Conservation (phyloP, 2,888 invertebrate species). For the Rhagonycha lutea region DNA sequence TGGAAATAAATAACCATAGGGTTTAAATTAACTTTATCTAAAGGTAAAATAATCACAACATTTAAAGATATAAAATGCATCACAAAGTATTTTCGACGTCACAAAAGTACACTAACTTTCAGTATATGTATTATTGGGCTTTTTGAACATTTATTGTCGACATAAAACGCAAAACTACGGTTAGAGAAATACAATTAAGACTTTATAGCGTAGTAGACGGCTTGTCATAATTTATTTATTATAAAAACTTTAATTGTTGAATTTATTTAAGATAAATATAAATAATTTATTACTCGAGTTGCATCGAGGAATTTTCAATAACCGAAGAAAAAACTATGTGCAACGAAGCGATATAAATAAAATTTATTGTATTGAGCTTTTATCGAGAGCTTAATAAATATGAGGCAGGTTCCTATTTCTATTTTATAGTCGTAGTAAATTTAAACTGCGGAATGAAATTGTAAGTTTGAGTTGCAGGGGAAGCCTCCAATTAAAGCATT, state of each 20-base stretch:
- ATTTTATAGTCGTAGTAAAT: not conserved
- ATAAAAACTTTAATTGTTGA: not conserved
- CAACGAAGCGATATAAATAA: not conserved
- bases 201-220: not conserved
- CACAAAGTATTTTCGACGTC: constrained; percentile 6
- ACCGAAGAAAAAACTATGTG: not conserved
- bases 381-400: not conserved
- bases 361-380: not conserved
- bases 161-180: constrained; percentile 8
- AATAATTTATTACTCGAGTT: not conserved
- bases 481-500: not conserved
- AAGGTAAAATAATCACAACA: constrained; percentile 1
- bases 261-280: not conserved
- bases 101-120: not conserved
- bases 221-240: constrained; percentile 7
- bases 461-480: not conserved
- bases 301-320: not conserved
- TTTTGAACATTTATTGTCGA: constrained; percentile 2
- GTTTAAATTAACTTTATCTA: not conserved
- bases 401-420: not conserved
- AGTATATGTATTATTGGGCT: not conserved
- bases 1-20: not conserved
- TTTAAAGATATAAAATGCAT: constrained; percentile 4
- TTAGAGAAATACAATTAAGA: constrained; percentile 5
- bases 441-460: not conserved